phyloP scores from a whole-genome alignment of 2,797 vertebrate genomes.

The Huso huso region DNA sequence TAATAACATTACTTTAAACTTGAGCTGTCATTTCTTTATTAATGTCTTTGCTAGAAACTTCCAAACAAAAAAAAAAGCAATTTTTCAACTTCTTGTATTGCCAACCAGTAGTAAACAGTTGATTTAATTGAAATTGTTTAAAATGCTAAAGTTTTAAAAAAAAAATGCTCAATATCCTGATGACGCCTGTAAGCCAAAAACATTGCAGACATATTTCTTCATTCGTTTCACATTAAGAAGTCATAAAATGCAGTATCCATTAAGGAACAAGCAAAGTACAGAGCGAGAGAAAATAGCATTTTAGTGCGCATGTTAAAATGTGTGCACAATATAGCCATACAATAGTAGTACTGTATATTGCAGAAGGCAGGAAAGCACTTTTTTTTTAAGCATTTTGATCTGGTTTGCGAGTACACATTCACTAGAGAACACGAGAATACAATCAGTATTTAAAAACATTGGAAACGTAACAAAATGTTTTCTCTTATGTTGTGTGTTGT shows the following conservation, averaged over 20 bases:
- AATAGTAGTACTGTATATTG: slow-evolving; percentile 18
- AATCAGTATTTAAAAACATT: slow-evolving; percentile 18
- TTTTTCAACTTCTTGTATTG: too few species aligned
- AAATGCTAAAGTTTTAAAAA: too few species aligned
- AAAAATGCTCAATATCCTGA: too few species aligned
- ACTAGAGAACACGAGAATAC: slow-evolving; percentile 8
- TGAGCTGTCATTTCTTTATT: too few species aligned
- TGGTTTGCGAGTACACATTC: not conserved
- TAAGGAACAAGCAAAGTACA: slow-evolving; percentile 28
- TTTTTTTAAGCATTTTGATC: slow-evolving; percentile 15
- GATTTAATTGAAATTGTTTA: too few species aligned
- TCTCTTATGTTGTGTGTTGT: not conserved
- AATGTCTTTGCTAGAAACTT: too few species aligned
- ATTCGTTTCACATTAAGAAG: slow-evolving; percentile 1
- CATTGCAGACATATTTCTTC: too few species aligned
- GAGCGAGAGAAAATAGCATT: not conserved
- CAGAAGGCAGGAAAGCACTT: slow-evolving; percentile 11
- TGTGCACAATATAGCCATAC: slow-evolving; percentile 20
- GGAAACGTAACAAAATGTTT: slow-evolving; percentile 27
- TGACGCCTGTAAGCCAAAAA: too few species aligned
- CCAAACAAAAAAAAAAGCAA: too few species aligned
- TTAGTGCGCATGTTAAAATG: slow-evolving; percentile 2
- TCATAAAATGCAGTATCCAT: slow-evolving; percentile 26
- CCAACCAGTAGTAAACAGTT: too few species aligned
- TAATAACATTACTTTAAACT: too few species aligned